phyloP scores from a whole-genome alignment of 1,140 invertebrate genomes.

The Hestina assimilis region DNA sequence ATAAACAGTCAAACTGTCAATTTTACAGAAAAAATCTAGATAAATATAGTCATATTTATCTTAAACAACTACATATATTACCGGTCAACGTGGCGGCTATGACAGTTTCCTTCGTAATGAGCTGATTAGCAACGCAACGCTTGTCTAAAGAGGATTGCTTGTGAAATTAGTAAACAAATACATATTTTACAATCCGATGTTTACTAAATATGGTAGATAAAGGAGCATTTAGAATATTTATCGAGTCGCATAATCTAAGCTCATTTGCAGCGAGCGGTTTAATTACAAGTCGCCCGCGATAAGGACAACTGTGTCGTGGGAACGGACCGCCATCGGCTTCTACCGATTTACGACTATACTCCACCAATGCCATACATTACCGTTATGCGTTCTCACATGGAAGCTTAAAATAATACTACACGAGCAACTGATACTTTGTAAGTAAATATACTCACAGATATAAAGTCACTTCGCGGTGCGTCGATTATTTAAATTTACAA shows the following conservation, averaged over 20 bases:
- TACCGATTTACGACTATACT: neutral
- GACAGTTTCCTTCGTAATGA: neutral
- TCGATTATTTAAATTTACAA: slow-evolving; percentile 32
- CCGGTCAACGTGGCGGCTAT: neutral
- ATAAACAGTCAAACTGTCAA: slow-evolving; percentile 2
- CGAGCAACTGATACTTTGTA: slow-evolving; percentile 8
- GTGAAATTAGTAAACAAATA: slow-evolving; percentile 15
- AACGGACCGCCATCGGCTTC: slow-evolving; percentile 3
- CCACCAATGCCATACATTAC: neutral
- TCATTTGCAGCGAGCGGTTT: slow-evolving; percentile 27
- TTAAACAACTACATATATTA: neutral
- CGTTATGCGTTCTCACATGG: neutral
- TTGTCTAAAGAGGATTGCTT: neutral
- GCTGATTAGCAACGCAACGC: neutral
- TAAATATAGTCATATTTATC: slow-evolving; percentile 2
- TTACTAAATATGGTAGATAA: slow-evolving; percentile 22
- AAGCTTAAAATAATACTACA: neutral
- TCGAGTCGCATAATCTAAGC: slow-evolving; percentile 23
- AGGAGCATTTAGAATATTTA: slow-evolving; percentile 26
- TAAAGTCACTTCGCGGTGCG: slow-evolving; percentile 10
- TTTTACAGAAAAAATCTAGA: neutral
- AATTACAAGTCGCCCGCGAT: slow-evolving; percentile 22
- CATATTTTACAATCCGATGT: slow-evolving; percentile 12
- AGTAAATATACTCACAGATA: neutral
- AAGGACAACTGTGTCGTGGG: slow-evolving; percentile 30